Percentiles rank a stretch among this genome's conserved stretches.
phyloP scores from a whole-genome alignment of 2,797 vertebrate species.

The Enteromius trimaculatus region DNA sequence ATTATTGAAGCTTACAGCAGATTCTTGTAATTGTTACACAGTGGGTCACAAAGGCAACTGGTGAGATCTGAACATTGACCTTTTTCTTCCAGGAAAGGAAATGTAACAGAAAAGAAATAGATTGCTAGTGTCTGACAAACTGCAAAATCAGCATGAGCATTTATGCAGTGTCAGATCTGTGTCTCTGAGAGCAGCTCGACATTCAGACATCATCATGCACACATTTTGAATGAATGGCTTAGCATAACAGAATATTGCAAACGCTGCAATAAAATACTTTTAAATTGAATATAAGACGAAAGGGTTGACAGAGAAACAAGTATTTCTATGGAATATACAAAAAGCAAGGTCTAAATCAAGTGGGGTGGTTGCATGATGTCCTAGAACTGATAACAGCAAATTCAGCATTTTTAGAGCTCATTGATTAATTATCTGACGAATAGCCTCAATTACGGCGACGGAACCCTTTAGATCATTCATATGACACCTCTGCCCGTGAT shows the following conservation, averaged over 20 bases:
- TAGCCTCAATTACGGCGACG: neutral
- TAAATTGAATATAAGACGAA: neutral
- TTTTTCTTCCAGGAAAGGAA: conserved; percentile 35
- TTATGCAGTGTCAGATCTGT: neutral
- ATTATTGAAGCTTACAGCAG: conserved; percentile 20
- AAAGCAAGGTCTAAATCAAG: neutral
- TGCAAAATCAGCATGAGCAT: neutral
- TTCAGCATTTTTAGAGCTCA: conserved; percentile 28
- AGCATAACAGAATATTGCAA: neutral
- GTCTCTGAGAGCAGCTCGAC: neutral
- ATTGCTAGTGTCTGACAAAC: conserved; percentile 13
- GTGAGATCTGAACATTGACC: conserved; percentile 18
- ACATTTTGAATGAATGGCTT: neutral
- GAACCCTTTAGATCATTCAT: conserved; percentile 26
- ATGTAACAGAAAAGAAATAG: neutral
- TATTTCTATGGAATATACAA: neutral
- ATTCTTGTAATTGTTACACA: conserved; percentile 22
- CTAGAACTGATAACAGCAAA: conserved; percentile 9
- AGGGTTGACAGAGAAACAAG: neutral
- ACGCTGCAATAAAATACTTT: neutral
- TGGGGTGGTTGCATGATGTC: neutral
- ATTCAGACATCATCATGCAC: neutral
- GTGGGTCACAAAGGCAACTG: conserved; percentile 11
- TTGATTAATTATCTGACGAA: conserved; percentile 29
- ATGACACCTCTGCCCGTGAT: conserved; percentile 23